Base-by-base conservation (phyloP, 1,140 invertebrate species). In the Hycleus cichorii region DNA sequence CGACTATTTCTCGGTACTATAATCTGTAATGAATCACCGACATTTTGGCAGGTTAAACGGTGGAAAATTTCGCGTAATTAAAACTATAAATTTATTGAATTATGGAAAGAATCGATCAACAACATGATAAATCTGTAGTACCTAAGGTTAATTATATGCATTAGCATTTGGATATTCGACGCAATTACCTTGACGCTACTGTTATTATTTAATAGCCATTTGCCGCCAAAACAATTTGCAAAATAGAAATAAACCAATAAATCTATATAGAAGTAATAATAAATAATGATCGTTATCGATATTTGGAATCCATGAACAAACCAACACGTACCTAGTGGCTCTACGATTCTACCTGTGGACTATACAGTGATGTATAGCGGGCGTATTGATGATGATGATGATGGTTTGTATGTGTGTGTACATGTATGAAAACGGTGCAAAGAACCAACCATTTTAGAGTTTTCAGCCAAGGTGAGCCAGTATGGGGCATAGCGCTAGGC, bases 381-480 rank as follows among this genome's bases (percentile, higher is more conserved):
- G 46, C 46, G 51, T 53, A 53, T 52, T 52, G 50, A 52, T 43
- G 18, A 43, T 52, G 42, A 43, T 32, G 32, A 32, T 32, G 32
- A 32, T 32, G 32, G 10, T 48, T 18, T 10, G 40, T 58, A 47
- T 46, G 49, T 47, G 38, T 6, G 24, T 52, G 44, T 42, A 43
- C 44, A 18, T 18, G 32, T 32, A 51, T 58, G 39, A 48, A 46
- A 54, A 62, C 60, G 47, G 47, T 57, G 60, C 48, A 62, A 57
- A 59, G 57, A 57, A 62, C 51, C 49, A 55, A 58, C 57, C 47
- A 51, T 51, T 46, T 38, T 42, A 45, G 48, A 50, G 56, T 52
- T 59, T 51, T 44, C 52, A 64, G 47, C 57, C 63, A 64, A 64
- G 63, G 63, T 64, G 57, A 64, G 46, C 63, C 63, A 49, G 57